Evolutionary conservation across 2,797 vertebrate species (phyloP).

Genomic region (Lophius americanus): DNA sequence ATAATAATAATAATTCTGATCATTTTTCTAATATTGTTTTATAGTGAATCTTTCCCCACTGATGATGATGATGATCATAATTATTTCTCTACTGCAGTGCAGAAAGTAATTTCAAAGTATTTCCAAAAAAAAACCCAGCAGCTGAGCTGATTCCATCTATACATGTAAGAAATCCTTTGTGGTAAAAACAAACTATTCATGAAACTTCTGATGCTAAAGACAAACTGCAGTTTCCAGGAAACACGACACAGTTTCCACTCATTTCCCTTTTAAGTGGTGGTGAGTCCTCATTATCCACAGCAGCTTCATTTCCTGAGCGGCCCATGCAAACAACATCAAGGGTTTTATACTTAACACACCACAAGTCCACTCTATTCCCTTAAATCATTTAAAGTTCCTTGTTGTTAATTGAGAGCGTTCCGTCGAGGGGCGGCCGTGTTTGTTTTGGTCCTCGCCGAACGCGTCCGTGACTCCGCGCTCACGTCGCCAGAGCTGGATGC

Average conservation of each 20-base stretch:
- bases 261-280: background rate
- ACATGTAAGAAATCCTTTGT: background rate
- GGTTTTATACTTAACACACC: slow-evolving; percentile 17
- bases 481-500: slow-evolving; percentile 51
- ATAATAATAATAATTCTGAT: no score
- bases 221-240: background rate
- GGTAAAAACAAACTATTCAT: background rate
- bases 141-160: background rate
- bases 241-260: background rate
- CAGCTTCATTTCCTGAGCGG: slow-evolving; percentile 11
- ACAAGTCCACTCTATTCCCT: slow-evolving; percentile 52
- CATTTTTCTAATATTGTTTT: no score
- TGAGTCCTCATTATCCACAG: slow-evolving; percentile 6
- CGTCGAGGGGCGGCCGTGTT: slow-evolving; percentile 39
- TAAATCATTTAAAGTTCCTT: slow-evolving; percentile 53
- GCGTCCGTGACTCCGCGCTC: slow-evolving; percentile 37
- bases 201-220: background rate
- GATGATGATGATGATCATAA: background rate
- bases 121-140: background rate
- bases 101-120: background rate
- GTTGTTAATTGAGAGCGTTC: slow-evolving; percentile 52
- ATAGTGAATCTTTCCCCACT: background rate
- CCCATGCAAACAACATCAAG: slow-evolving; percentile 35
- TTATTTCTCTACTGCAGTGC: no score
- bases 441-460: slow-evolving; percentile 30